These are phyloP conservation scores for Drosophila robusta DNA, from an alignment of 2,888 invertebrate genomes.

Conservation along the genomic window DNA sequence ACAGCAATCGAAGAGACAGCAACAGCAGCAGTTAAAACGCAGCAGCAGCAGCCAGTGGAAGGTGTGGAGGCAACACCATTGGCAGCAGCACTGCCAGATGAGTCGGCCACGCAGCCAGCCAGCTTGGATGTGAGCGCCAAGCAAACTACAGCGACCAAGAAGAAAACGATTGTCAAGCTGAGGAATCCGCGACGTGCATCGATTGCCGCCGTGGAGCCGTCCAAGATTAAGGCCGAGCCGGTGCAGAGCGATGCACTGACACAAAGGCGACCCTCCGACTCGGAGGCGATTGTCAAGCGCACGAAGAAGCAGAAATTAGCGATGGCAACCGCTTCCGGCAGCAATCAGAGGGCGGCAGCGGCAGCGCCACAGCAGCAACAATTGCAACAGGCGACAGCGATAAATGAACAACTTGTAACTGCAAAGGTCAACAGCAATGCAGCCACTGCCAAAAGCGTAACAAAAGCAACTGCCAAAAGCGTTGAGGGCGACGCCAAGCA, in stretches of 20 bases:
- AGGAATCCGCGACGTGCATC: slow-evolving; percentile 79
- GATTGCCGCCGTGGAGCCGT: slow-evolving; percentile 82
- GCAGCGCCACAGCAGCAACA: slow-evolving; percentile 17
- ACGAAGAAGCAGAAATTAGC: slow-evolving; percentile 74
- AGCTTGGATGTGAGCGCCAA: neutral
- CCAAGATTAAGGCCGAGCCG: slow-evolving; percentile 76
- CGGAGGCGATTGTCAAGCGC: slow-evolving; percentile 80
- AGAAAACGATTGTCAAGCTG: slow-evolving; percentile 61
- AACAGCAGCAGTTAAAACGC: neutral
- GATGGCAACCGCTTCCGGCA: slow-evolving; percentile 47
- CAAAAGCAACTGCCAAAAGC: slow-evolving; percentile 64
- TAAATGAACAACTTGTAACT: slow-evolving; percentile 64
- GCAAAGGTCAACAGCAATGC: slow-evolving; percentile 63
- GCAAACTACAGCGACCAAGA: slow-evolving; percentile 40
- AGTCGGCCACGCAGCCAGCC: slow-evolving; percentile 50
- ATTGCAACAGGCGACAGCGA: slow-evolving; percentile 37
- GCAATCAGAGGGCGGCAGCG: slow-evolving; percentile 37
- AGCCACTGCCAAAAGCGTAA: slow-evolving; percentile 60
- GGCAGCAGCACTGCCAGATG: slow-evolving; percentile 41
- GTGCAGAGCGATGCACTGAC: slow-evolving; percentile 53
- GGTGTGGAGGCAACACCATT: slow-evolving; percentile 37
- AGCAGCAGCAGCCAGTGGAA: slow-evolving; percentile 34
- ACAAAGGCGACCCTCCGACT: slow-evolving; percentile 83
- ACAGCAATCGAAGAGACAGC: neutral
- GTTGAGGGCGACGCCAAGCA: slow-evolving; percentile 38